A percentile compares a stretch with the other conserved stretches of the same genome.
phyloP scores from a whole-genome alignment of 2,888 invertebrate genomes.

The Leucania comma region DNA sequence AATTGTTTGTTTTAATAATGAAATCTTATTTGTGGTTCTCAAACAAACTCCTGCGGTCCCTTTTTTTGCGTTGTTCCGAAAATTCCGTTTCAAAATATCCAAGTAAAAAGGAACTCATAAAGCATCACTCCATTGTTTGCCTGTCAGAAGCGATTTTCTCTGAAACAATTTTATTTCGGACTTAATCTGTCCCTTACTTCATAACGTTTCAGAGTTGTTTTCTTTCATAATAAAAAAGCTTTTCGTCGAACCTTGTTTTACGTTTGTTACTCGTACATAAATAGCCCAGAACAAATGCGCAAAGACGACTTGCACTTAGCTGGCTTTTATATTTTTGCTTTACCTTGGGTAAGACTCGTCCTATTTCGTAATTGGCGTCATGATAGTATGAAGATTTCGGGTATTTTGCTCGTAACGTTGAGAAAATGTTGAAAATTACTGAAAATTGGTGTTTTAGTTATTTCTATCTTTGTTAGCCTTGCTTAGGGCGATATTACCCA shows the following conservation, averaged over 20 bases:
- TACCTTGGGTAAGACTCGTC: not conserved
- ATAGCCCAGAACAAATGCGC: slow-evolving; percentile 20
- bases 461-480: slow-evolving; percentile 6
- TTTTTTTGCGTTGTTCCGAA: slow-evolving; percentile 6
- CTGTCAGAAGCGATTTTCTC: slow-evolving; percentile 15
- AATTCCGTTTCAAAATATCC: slow-evolving; percentile 16
- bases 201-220: slow-evolving; percentile 14
- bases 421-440: not conserved
- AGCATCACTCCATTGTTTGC: slow-evolving; percentile 23
- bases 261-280: not conserved
- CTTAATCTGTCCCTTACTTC: slow-evolving; percentile 12
- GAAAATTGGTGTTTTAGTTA: slow-evolving; percentile 3
- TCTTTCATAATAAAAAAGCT: slow-evolving; percentile 4
- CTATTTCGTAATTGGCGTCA: slow-evolving; percentile 6
- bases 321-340: slow-evolving; percentile 33
- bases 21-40: not conserved
- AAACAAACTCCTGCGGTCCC: not conserved
- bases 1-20: slow-evolving; percentile 2
- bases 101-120: slow-evolving; percentile 2
- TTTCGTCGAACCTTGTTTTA: slow-evolving; percentile 11
- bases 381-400: slow-evolving; percentile 5
- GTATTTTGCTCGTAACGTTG: slow-evolving; percentile 9
- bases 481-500: not conserved
- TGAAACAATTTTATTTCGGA: slow-evolving; percentile 19
- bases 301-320: slow-evolving; percentile 11